Evolutionary conservation across 2,113 vertebrate genomes (phyloP).

Genomic region (Paradisaea rubra): DNA sequence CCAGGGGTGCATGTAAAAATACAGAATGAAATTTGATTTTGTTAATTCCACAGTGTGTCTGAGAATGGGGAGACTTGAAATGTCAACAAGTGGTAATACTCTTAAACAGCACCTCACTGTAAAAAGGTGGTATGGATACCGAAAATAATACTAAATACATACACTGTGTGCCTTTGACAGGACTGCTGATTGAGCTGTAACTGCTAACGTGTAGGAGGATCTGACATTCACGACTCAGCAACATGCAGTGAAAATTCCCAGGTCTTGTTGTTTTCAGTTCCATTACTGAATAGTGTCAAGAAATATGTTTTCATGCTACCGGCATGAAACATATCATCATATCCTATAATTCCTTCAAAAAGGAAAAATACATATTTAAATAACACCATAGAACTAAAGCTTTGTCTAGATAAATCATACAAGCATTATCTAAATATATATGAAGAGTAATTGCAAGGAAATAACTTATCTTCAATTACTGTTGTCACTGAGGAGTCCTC

Average conservation of each 20-base stretch:
- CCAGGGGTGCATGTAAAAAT: not conserved
- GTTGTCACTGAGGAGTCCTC: not conserved
- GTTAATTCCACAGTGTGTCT: not conserved
- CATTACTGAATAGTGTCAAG: not conserved
- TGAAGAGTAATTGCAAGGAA: not conserved
- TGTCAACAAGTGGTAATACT: not conserved
- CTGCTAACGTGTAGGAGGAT: not conserved
- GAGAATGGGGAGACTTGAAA: not conserved
- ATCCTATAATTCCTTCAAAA: not conserved
- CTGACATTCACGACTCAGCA: not conserved
- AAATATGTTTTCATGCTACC: not conserved
- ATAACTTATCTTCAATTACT: not conserved
- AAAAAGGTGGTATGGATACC: not conserved
- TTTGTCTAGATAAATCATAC: not conserved
- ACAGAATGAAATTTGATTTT: not conserved
- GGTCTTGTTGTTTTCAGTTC: not conserved
- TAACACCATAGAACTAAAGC: not conserved
- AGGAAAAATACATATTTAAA: not conserved
- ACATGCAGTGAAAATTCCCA: not conserved
- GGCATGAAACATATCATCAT: not conserved
- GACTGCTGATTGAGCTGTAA: not conserved
- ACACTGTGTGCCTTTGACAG: not conserved
- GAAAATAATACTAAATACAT: not conserved
- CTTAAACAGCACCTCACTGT: not conserved
- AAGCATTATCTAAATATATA: not conserved